Evolutionary conservation across 2,888 invertebrate genomes (phyloP).

Genomic region (Cantharis nigra): DNA sequence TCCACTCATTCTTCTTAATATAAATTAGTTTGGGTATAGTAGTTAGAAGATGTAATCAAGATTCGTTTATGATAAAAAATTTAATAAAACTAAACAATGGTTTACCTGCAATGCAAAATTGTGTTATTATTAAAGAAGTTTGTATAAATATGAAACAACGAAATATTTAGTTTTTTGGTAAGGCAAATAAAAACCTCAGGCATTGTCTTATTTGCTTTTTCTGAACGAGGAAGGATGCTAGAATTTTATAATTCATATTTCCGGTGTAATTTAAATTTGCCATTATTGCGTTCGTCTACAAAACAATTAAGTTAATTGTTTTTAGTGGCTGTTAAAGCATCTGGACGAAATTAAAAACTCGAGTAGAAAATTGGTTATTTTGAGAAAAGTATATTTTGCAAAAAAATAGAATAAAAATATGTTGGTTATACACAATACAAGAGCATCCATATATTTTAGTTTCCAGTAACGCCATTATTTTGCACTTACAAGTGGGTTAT

Average conservation of each 20-base stretch:
- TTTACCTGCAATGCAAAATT: not conserved
- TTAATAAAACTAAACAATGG: not conserved
- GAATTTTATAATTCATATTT: not conserved
- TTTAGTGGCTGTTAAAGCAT: not conserved
- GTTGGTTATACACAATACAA: not conserved
- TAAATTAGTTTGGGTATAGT: not conserved
- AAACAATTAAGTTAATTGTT: not conserved
- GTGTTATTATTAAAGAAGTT: not conserved
- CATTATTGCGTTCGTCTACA: not conserved
- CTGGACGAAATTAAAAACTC: not conserved
- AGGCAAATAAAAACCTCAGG: not conserved
- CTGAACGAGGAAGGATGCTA: not conserved
- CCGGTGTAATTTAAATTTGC: not conserved
- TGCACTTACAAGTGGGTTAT: constrained; percentile 4
- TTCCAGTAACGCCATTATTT: not conserved
- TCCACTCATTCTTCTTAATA: not conserved
- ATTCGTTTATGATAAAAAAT: not conserved
- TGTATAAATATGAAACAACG: not conserved
- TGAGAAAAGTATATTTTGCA: not conserved
- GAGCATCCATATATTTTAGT: not conserved
- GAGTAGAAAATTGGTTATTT: not conserved
- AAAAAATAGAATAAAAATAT: not conserved
- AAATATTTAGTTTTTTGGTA: not conserved
- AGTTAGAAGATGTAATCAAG: not conserved
- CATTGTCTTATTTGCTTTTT: not conserved